Evolutionary conservation across 2,113 vertebrate genomes (phyloP).

Genomic region (Callopanchax toddi): DNA sequence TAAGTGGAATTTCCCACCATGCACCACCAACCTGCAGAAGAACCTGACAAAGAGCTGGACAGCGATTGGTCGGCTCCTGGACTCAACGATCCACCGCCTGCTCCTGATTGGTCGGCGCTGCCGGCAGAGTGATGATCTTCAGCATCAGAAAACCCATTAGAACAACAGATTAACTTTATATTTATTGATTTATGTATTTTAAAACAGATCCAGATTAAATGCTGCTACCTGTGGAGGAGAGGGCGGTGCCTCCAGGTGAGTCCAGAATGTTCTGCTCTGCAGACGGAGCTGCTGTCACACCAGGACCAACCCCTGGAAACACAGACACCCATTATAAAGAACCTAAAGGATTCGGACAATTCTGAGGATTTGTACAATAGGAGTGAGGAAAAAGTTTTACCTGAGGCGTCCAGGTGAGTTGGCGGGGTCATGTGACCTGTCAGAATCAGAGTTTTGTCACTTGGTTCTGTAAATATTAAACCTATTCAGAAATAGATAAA

Average conservation of each 20-base stretch:
- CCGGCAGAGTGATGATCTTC: slow-evolving; percentile 37
- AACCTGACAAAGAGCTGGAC: slow-evolving; percentile 21
- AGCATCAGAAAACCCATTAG: background rate
- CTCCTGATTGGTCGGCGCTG: slow-evolving; percentile 27
- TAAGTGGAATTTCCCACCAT: background rate
- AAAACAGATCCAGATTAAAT: background rate
- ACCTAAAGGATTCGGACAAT: background rate
- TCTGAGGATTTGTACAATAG: too few relatives aligned
- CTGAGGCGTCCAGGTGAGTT: slow-evolving; percentile 41
- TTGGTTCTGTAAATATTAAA: background rate
- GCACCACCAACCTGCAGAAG: slow-evolving; percentile 31
- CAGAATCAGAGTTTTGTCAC: background rate
- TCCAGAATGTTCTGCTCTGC: slow-evolving; percentile 36
- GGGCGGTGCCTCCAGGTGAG: slow-evolving; percentile 55
- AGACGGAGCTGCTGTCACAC: slow-evolving; percentile 39
- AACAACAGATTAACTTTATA: too few relatives aligned
- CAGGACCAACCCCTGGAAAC: slow-evolving; percentile 42
- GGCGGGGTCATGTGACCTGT: slow-evolving; percentile 36
- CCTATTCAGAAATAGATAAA: background rate
- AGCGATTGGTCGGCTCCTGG: slow-evolving; percentile 32
- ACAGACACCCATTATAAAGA: background rate
- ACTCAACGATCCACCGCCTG: slow-evolving; percentile 15
- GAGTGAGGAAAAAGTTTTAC: slow-evolving; percentile 2
- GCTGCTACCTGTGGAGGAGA: background rate
- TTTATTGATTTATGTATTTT: too few relatives aligned